Evolutionary conservation across 2,797 vertebrate species (phyloP).

Genomic region (Trichosurus vulpecula): DNA sequence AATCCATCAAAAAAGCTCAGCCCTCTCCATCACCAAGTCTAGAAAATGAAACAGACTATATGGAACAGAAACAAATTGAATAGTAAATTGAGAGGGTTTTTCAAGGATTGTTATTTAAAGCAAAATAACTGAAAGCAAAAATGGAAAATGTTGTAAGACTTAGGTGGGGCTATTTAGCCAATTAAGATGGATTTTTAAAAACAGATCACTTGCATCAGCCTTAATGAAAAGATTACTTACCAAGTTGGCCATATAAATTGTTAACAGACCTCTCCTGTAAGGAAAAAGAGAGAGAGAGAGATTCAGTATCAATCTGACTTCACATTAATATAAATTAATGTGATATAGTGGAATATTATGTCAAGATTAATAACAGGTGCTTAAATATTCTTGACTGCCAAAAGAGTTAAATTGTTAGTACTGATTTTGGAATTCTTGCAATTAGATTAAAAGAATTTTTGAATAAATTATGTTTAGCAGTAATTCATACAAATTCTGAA

Average conservation of each 20-base stretch:
- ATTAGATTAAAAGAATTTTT: slow-evolving; percentile 24
- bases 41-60: slow-evolving; percentile 23
- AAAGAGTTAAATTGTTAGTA: background rate
- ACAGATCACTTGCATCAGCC: background rate
- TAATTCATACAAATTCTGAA: slow-evolving; percentile 39
- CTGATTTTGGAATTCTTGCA: slow-evolving; percentile 10
- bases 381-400: background rate
- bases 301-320: slow-evolving; percentile 61
- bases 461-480: slow-evolving; percentile 4
- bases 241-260: slow-evolving; percentile 99
- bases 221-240: slow-evolving; percentile 86
- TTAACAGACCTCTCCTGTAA: slow-evolving; percentile 96
- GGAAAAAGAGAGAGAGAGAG: slow-evolving; percentile 49
- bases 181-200: slow-evolving; percentile 12
- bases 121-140: slow-evolving; percentile 34
- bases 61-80: slow-evolving; percentile 39
- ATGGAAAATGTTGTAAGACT: slow-evolving; percentile 26
- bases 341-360: slow-evolving; percentile 31
- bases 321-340: slow-evolving; percentile 34
- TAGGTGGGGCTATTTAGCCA: slow-evolving; percentile 8
- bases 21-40: slow-evolving; percentile 19
- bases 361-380: slow-evolving; percentile 27
- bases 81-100: background rate
- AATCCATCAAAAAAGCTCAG: background rate
- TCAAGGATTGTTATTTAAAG: slow-evolving; percentile 11